phyloP scores from a whole-genome alignment of 2,888 invertebrate genomes.

The Aplocera efformata region DNA sequence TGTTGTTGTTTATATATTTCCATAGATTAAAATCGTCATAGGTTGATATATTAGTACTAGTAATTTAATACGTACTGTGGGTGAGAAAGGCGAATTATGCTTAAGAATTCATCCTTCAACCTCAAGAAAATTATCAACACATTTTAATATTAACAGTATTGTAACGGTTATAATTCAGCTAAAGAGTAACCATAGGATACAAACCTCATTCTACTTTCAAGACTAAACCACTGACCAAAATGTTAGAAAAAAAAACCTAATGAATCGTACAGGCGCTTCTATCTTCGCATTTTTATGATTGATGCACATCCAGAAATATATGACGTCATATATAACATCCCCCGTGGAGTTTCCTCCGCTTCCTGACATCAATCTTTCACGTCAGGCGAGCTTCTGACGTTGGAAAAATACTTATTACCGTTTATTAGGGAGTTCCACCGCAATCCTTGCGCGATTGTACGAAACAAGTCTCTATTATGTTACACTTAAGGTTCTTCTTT shows the following conservation, averaged over 20 bases:
- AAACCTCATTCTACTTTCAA: no score
- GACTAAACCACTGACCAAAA: no score
- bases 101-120: no score
- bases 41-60: no score
- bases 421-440: slow-evolving; percentile 29
- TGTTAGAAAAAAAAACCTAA: slow-evolving; percentile 27
- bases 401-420: slow-evolving; percentile 41
- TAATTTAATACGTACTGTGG: no score
- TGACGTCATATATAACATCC: slow-evolving; percentile 23
- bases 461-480: slow-evolving; percentile 1
- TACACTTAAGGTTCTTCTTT: neutral
- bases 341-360: slow-evolving; percentile 24
- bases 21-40: no score
- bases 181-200: no score
- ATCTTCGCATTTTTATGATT: slow-evolving; percentile 26
- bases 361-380: slow-evolving; percentile 41
- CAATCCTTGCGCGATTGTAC: slow-evolving; percentile 6
- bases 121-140: no score
- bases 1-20: no score
- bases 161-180: no score
- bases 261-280: slow-evolving; percentile 18
- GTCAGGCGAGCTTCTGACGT: slow-evolving; percentile 32
- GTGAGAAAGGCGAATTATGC: no score
- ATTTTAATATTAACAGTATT: no score
- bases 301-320: slow-evolving; percentile 23